These are phyloP conservation scores for Pitta sordida DNA, from an alignment of 2,113 vertebrate genomes.

Conservation along the genomic window DNA sequence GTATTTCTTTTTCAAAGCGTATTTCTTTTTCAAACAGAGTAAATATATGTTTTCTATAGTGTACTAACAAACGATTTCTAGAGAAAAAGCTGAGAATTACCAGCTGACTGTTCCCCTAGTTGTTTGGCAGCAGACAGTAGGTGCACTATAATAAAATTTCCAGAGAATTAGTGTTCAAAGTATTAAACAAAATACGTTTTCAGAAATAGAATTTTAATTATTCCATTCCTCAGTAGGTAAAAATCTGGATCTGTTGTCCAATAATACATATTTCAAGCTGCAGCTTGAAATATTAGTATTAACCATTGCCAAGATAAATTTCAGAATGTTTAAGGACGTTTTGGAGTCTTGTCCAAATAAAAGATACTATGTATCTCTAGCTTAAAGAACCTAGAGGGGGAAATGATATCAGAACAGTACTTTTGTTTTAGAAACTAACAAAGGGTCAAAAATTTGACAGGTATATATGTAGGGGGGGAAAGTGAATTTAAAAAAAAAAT, in stretches of 20 bases:
- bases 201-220: neutral
- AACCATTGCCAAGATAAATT: neutral
- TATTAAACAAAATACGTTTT: neutral
- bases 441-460: neutral
- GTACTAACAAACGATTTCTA: neutral
- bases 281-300: neutral
- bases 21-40: neutral
- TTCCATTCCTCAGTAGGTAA: neutral
- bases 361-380: neutral
- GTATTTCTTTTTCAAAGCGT: neutral
- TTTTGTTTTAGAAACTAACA: neutral
- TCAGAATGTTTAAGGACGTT: neutral
- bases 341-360: neutral
- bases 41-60: neutral
- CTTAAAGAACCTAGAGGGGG: neutral
- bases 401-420: neutral
- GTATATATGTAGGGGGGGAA: neutral
- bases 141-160: neutral
- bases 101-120: neutral
- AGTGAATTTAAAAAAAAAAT: neutral
- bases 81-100: neutral
- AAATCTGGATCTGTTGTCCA: neutral
- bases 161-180: neutral
- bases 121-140: neutral
- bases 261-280: neutral